Evolutionary conservation across 2,888 invertebrate species (phyloP), one percentile per base, ranked within the genome.

Genomic region (Drosophila putrida): DNA sequence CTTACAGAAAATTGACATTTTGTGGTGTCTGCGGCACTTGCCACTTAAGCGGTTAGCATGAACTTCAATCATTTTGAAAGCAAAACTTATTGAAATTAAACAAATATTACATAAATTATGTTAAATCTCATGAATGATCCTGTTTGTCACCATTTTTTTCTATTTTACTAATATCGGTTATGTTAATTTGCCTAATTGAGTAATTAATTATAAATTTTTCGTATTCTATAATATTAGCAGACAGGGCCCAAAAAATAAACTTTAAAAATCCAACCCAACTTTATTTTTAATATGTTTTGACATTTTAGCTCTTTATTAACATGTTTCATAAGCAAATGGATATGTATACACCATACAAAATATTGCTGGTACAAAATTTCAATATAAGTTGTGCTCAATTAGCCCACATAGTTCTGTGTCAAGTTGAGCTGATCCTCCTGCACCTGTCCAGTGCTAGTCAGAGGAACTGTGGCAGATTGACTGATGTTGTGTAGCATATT

Each of bases 361-460:
- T n/a, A 27, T n/a, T 10, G 46, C 10, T 20, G 28, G 28, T 28
- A 1, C 20, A 20, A 20, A 2, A 20, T 20, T 1, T 20, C 2
- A 1, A 20, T 20, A 20, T 28, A 28, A 28, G 8, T 20, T 10
- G 39, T 8, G 25, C 4, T 28, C 36, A 27, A 11, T 28, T 79
- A 91, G 8, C 62, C 77, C 60, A 80, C 71, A 78, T 84, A 90
- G 70, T 92, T 91, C 55, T 90, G 87, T 31, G 92, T 90, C 59
- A 92, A 76, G 78, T 91, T 92, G 13, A 91, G 84, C 61, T 90
- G 89, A 68, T 92, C 93, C 33, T 92, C 93, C 51, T 75, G 75
- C 6, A 71, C 78, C n/a, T 65, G 65, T 1, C 25, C 38, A 4
- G 36, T 50, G 6, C 44, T 57, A 1, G 5, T 39, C 53, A 47